phyloP scores from a whole-genome alignment of 1,140 invertebrate genomes.

The Planococcus citri region DNA sequence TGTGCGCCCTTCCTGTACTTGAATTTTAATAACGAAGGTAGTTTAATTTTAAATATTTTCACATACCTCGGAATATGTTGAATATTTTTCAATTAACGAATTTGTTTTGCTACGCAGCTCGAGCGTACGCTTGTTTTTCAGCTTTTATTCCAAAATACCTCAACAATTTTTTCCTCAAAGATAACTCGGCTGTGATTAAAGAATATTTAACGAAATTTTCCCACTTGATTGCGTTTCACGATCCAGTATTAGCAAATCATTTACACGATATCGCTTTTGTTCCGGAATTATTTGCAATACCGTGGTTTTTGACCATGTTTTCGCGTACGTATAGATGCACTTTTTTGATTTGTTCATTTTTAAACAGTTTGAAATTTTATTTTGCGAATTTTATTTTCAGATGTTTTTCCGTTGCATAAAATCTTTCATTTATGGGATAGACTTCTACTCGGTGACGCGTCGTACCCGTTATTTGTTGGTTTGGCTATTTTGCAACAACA shows the following conservation, averaged over 20 bases:
- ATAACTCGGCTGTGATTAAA: constrained; percentile 93
- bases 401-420: constrained; percentile 96
- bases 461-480: constrained; percentile 90
- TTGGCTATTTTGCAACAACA: constrained; percentile 84
- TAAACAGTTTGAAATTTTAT: not conserved
- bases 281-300: constrained; percentile 97
- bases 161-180: constrained; percentile 96
- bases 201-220: constrained; percentile 96
- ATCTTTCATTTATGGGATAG: constrained; percentile 98
- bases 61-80: not conserved
- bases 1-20: constrained; percentile 93
- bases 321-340: constrained; percentile 67
- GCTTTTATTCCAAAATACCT: constrained; percentile 94
- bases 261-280: constrained; percentile 87
- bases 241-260: constrained; percentile 84
- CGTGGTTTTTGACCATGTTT: constrained; percentile 99
- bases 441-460: constrained; percentile 79
- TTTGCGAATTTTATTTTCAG: constrained; percentile 41
- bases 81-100: not conserved
- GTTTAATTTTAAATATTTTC: constrained; percentile 28
- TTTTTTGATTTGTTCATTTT: not conserved
- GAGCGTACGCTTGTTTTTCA: constrained; percentile 86
- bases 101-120: constrained; percentile 46
- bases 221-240: constrained; percentile 90
- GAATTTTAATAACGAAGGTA: constrained; percentile 97